Conservation (phyloP, 2,113 vertebrate species). For the Mobula hypostoma region DNA sequence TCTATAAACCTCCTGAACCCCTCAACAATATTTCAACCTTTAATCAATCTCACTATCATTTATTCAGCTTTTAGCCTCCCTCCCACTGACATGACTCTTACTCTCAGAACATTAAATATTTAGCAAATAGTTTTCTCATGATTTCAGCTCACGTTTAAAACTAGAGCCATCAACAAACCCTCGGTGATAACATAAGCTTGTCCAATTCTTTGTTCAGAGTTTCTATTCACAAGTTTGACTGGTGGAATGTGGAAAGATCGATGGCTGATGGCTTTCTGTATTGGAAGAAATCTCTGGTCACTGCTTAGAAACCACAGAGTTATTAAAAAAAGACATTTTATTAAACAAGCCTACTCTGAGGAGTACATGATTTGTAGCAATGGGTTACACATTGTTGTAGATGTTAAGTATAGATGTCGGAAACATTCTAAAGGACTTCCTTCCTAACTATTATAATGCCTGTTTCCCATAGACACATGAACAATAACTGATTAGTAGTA, state of each 20-base stretch:
- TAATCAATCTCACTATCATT: not conserved
- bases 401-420: not conserved
- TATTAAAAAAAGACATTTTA: no score
- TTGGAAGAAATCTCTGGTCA: slow-evolving; percentile 35
- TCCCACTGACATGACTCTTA: not conserved
- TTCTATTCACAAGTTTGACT: slow-evolving; percentile 73
- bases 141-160: not conserved
- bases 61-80: not conserved
- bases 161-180: slow-evolving; percentile 55
- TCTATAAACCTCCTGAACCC: not conserved
- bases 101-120: not conserved
- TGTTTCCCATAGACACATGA: not conserved
- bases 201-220: slow-evolving; percentile 74
- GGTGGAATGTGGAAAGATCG: slow-evolving; percentile 73
- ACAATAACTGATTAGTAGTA: no score
- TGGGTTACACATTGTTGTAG: no score
- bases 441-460: not conserved
- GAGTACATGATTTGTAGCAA: not conserved
- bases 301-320: not conserved
- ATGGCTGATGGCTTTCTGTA: slow-evolving; percentile 80
- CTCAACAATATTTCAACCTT: not conserved
- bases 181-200: slow-evolving; percentile 78
- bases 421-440: not conserved
- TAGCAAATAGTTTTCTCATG: not conserved
- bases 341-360: not conserved